Conservation (phyloP, 2,888 invertebrate species). For the Cephus runcator region DNA sequence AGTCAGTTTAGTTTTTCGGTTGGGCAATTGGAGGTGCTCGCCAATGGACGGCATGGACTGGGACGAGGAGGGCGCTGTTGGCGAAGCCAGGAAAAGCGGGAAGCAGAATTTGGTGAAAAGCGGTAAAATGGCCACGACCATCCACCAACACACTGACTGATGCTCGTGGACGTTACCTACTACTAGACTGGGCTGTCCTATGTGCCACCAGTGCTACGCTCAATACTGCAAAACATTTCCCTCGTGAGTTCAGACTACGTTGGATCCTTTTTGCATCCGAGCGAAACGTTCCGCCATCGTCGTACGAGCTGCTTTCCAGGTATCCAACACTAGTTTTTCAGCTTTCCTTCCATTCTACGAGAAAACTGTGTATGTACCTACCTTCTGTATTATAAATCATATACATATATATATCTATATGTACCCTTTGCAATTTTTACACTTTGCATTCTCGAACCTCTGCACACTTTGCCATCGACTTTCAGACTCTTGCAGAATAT, state of each 20-base stretch:
- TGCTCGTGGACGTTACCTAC: neutral
- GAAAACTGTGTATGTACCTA: conserved; percentile 22
- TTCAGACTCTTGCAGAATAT: neutral
- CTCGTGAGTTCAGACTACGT: conserved; percentile 32
- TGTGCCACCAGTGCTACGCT: conserved; percentile 27
- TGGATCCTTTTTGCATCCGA: conserved; percentile 41
- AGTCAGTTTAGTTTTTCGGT: neutral
- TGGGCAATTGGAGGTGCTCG: neutral
- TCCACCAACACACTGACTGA: neutral
- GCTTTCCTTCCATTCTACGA: conserved; percentile 13
- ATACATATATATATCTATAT: neutral
- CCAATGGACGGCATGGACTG: neutral
- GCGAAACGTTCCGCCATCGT: conserved; percentile 26
- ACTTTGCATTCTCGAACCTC: neutral
- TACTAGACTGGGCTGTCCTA: neutral
- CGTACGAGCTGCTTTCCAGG: neutral
- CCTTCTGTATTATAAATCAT: neutral
- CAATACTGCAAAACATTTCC: conserved; percentile 53
- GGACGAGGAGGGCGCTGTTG: neutral
- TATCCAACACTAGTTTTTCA: neutral
- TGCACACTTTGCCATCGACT: neutral
- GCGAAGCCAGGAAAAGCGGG: neutral
- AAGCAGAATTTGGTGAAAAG: neutral
- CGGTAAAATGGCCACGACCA: conserved; percentile 1
- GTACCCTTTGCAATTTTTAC: neutral